Evolutionary conservation across 2,888 invertebrate species (phyloP), one percentile per base, ranked within the genome.

Genomic region (Plutella xylostella): DNA sequence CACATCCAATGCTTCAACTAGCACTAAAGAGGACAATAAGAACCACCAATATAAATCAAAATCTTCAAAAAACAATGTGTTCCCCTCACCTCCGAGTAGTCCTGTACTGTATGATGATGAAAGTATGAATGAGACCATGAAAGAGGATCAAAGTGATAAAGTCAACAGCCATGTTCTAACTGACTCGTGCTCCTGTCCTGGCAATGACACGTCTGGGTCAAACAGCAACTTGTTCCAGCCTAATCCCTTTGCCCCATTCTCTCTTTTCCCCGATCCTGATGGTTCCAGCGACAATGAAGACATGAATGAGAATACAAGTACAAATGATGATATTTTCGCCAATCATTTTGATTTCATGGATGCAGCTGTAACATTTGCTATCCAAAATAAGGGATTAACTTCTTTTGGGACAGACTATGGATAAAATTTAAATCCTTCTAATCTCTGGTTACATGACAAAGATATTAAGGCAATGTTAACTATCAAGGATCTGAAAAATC

Each of bases 331-430:
- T 55, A 55, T 60, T 42, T 55, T 57, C 45, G 55, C 53, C 14
- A 63, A 60, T 58, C 72, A 80, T 51, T 79, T 70, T 63, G 89
- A 90, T 58, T 89, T 91, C 59, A 69, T 91, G 52, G 89, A 90
- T 71, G 85, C 89, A 42, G 91, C 91, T n/a, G 89, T 91, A n/a
- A 85, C 88, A 35, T 89, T 87, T 57, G 91, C 91, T 25, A 91
- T 92, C 51, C 87, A 89, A 62, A 89, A 89, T 63, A 91, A 91
- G 69, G 91, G 91, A 21, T 72, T 91, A 31, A 88, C 87, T 18
- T 83, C 83, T 22, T 77, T 78, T 57, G 75, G 74, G 11, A 71
- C 68, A 42, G 79, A 77, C 47, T 80, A 79, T 63, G 78, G 77
- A 53, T 83, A 82, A 74, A 48, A 28, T 4, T 12, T 25, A 15